Evolutionary conservation across 2,888 invertebrate genomes (phyloP).

Genomic region (Argynnis bischoffii): DNA sequence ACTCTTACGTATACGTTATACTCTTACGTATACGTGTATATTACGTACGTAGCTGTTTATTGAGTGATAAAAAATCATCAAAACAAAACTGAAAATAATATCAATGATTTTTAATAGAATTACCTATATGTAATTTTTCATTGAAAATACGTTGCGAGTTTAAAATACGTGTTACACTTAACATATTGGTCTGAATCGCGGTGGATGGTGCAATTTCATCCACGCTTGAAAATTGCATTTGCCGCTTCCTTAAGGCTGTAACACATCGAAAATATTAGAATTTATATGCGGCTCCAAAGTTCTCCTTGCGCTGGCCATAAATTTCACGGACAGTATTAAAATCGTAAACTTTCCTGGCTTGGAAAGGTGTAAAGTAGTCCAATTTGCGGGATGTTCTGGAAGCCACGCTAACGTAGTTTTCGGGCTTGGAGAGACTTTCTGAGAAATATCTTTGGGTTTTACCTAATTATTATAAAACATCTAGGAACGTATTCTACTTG

Average conservation of each 20-base stretch:
- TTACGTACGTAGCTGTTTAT: too few relatives aligned
- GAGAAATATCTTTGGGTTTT: slow-evolving; percentile 1
- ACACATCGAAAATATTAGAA: slow-evolving; percentile 50
- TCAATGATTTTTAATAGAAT: too few relatives aligned
- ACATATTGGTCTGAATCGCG: slow-evolving; percentile 51
- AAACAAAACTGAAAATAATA: too few relatives aligned
- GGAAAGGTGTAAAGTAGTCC: slow-evolving; percentile 27
- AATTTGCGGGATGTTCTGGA: slow-evolving; percentile 27
- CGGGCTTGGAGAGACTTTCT: slow-evolving; percentile 3
- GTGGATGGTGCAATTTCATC: slow-evolving; percentile 57
- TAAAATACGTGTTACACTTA: slow-evolving; percentile 18
- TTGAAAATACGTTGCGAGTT: neutral
- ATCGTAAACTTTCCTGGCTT: slow-evolving; percentile 39
- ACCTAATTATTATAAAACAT: neutral
- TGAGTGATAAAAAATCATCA: too few relatives aligned
- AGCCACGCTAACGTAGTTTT: slow-evolving; percentile 19
- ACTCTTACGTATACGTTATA: too few relatives aligned
- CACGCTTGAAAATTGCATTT: slow-evolving; percentile 68
- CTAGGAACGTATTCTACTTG: neutral
- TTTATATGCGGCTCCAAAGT: slow-evolving; percentile 43
- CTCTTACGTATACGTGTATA: too few relatives aligned
- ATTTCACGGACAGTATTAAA: slow-evolving; percentile 43
- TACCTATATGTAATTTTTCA: neutral
- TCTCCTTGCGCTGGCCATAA: slow-evolving; percentile 37
- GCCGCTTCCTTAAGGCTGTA: slow-evolving; percentile 46